Percentiles rank a stretch among this genome's conserved stretches.
These are phyloP conservation scores for Trichomycterus rosablanca DNA, from an alignment of 2,113 vertebrate species.

Conservation along the genomic window DNA sequence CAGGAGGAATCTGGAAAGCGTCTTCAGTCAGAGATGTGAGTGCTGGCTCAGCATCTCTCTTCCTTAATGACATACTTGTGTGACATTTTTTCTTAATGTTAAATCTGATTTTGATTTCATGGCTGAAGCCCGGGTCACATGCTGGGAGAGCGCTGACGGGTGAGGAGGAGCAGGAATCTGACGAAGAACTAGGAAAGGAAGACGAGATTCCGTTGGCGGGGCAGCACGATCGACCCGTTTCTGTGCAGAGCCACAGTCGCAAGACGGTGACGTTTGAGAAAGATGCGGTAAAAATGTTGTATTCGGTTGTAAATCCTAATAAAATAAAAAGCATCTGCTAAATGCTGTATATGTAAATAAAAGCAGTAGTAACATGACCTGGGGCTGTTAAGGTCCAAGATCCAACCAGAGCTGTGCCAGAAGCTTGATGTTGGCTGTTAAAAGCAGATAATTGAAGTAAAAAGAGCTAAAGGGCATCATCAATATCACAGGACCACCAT, in stretches of 20 bases:
- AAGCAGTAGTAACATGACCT: too few relatives aligned
- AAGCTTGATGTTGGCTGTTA: too few relatives aligned
- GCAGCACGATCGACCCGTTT: constrained; percentile 61
- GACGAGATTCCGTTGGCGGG: constrained; percentile 51
- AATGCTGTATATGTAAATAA: too few relatives aligned
- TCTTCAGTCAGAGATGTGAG: constrained; percentile 65
- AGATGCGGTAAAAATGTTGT: constrained; percentile 26
- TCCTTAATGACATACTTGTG: not conserved
- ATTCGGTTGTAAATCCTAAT: not conserved
- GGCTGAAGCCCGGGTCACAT: constrained; percentile 53
- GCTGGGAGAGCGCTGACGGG: constrained; percentile 7
- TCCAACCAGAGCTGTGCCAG: too few relatives aligned
- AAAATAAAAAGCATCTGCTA: too few relatives aligned
- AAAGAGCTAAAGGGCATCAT: too few relatives aligned
- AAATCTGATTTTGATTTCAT: constrained; percentile 7
- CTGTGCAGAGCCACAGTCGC: constrained; percentile 51
- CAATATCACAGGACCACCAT: too few relatives aligned
- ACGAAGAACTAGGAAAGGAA: constrained; percentile 36
- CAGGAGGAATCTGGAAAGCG: constrained; percentile 48
- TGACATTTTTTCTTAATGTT: not conserved
- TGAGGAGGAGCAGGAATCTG: constrained; percentile 39
- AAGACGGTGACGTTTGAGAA: constrained; percentile 41
- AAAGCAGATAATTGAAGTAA: too few relatives aligned
- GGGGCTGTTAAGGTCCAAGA: too few relatives aligned
- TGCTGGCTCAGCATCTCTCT: not conserved